Evolutionary conservation across 2,888 invertebrate genomes (phyloP).

Genomic region (Cephalotes varians): DNA sequence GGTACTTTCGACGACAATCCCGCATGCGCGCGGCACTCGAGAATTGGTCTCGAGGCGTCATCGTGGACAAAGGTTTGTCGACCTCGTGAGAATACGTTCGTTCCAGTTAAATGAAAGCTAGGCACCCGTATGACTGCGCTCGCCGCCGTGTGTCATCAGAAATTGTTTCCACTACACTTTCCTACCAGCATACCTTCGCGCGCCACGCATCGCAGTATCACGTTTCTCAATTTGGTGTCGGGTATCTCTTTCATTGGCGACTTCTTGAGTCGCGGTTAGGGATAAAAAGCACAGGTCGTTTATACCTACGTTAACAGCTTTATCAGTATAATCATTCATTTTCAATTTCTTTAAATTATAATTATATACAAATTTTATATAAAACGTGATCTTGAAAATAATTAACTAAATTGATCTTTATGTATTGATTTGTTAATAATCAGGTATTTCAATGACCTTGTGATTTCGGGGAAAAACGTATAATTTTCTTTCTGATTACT

Average conservation of each 20-base stretch:
- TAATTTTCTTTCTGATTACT: not conserved
- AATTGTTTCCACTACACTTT: slow-evolving; percentile 51
- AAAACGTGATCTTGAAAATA: not conserved
- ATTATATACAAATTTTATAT: not conserved
- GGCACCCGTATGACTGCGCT: slow-evolving; percentile 49
- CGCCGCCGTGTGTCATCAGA: slow-evolving; percentile 51
- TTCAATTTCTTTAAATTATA: not conserved
- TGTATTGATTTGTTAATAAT: not conserved
- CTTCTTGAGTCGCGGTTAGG: not conserved
- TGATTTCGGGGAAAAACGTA: not conserved
- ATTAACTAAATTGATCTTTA: not conserved
- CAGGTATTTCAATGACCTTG: not conserved
- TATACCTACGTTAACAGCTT: not conserved
- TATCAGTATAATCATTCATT: not conserved
- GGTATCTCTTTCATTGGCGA: slow-evolving; percentile 25
- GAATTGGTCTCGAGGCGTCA: slow-evolving; percentile 61
- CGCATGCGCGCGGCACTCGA: slow-evolving; percentile 63
- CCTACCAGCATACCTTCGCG: slow-evolving; percentile 63
- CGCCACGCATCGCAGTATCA: slow-evolving; percentile 41
- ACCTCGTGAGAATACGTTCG: slow-evolving; percentile 72
- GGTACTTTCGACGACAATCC: slow-evolving; percentile 67
- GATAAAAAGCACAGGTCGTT: not conserved
- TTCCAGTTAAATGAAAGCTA: slow-evolving; percentile 54
- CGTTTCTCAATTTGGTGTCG: slow-evolving; percentile 52
- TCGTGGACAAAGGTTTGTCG: slow-evolving; percentile 65